Percentiles rank a stretch among this genome's conserved stretches.
Evolutionary conservation across 2,888 invertebrate genomes (phyloP).

Genomic region (Litoditis marina): DNA sequence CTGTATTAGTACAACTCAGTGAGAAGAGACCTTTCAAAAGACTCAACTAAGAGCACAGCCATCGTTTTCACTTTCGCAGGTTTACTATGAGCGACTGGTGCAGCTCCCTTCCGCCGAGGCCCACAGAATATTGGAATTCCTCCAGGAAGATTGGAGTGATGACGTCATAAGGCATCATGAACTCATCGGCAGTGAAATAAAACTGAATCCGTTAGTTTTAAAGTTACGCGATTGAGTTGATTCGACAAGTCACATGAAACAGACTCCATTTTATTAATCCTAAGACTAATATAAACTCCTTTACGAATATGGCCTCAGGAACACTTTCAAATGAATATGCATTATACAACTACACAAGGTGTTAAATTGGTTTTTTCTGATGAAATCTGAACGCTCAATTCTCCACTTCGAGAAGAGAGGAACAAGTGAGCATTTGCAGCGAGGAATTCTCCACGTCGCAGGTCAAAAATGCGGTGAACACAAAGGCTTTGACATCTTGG

Average conservation of each 20-base stretch:
- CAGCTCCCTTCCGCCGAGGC: conserved; percentile 84
- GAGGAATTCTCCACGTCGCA: conserved; percentile 37
- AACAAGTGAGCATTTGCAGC: too few species aligned
- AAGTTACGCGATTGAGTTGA: too few species aligned
- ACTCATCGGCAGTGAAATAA: conserved; percentile 30
- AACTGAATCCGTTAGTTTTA: conserved; percentile 74
- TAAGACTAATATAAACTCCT: too few species aligned
- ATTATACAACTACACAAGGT: background rate
- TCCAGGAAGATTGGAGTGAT: conserved; percentile 88
- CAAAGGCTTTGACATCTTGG: conserved; percentile 27
- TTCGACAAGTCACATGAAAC: too few species aligned
- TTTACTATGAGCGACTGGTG: conserved; percentile 93
- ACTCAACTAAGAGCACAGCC: background rate
- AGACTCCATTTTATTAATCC: too few species aligned
- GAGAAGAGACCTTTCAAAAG: too few species aligned
- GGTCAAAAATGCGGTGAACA: conserved; percentile 28
- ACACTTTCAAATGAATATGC: background rate
- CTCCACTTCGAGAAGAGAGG: too few species aligned
- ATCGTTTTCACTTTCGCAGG: conserved; percentile 68
- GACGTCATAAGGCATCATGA: conserved; percentile 64
- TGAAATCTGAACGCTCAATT: too few species aligned
- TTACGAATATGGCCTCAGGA: too few species aligned
- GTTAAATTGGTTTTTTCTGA: too few species aligned
- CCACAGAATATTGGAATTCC: conserved; percentile 79
- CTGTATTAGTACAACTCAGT: too few species aligned